These are phyloP conservation scores for Carpatolechia fugitivella DNA, from an alignment of 2,888 invertebrate genomes.

Conservation along the genomic window DNA sequence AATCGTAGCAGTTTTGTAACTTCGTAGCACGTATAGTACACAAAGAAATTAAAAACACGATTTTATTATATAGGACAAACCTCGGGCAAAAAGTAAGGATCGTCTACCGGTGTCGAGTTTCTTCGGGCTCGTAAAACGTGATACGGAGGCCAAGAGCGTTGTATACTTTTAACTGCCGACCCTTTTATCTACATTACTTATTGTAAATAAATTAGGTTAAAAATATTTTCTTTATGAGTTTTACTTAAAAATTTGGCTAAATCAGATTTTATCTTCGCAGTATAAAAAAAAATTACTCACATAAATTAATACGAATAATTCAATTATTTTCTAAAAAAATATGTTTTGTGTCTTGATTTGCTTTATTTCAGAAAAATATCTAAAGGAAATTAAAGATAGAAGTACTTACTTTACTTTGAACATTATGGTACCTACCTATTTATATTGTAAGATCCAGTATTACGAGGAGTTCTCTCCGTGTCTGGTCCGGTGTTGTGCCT, in stretches of 20 bases:
- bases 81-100: constrained; percentile 16
- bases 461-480: neutral
- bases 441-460: neutral
- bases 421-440: neutral
- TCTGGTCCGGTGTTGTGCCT: constrained; percentile 8
- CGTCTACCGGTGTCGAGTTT: constrained; percentile 13
- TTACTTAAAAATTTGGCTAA: neutral
- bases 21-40: constrained; percentile 17
- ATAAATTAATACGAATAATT: no score
- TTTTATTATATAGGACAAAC: constrained; percentile 18
- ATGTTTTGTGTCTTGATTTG: no score
- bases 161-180: constrained; percentile 8
- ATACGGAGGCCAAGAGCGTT: constrained; percentile 10
- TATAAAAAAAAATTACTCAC: no score
- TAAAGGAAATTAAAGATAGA: no score
- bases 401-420: no score
- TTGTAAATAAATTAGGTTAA: neutral
- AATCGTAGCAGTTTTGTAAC: constrained; percentile 3
- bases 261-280: no score
- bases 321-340: no score
- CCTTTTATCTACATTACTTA: neutral
- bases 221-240: neutral
- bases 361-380: no score
- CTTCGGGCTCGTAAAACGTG: constrained; percentile 15
- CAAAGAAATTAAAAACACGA: constrained; percentile 19